Evolutionary conservation across 2,797 vertebrate genomes (phyloP).

Genomic region (Phrynocephalus forsythii): DNA sequence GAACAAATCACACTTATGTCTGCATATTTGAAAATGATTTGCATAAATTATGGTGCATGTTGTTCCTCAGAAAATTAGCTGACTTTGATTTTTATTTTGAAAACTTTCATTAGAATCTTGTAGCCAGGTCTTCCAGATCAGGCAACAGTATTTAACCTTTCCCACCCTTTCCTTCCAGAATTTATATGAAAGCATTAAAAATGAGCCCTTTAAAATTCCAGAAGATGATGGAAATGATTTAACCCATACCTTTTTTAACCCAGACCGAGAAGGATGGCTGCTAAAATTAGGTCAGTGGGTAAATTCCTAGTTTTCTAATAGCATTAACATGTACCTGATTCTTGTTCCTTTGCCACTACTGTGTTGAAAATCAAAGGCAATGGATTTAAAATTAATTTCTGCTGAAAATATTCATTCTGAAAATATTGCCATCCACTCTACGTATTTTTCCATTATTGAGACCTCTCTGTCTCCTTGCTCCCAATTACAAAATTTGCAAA

Average conservation of each 20-base stretch:
- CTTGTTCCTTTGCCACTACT: constrained; percentile 28
- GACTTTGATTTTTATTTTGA: neutral
- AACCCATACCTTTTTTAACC: constrained; percentile 98
- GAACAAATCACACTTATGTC: neutral
- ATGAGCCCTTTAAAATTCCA: constrained; percentile 97
- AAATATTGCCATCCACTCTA: constrained; percentile 40
- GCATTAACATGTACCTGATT: constrained; percentile 4
- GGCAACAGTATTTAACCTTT: constrained; percentile 38
- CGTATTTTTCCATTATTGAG: constrained; percentile 34
- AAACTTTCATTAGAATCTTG: neutral
- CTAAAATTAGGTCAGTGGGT: constrained; percentile 91
- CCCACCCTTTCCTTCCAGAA: constrained; percentile 81
- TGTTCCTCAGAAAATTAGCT: neutral
- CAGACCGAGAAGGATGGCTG: constrained; percentile 97
- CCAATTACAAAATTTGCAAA: neutral
- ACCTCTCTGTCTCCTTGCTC: constrained; percentile 8
- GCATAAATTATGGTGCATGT: neutral
- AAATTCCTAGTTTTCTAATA: constrained; percentile 16
- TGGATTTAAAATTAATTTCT: constrained; percentile 16
- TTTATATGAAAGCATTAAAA: constrained; percentile 98
- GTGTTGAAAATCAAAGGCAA: constrained; percentile 45
- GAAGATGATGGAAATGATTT: constrained; percentile 98
- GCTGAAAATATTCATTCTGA: constrained; percentile 17
- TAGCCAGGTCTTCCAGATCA: constrained; percentile 29
- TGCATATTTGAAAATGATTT: neutral